phyloP scores from a whole-genome alignment of 1,140 invertebrate genomes.

The Phocides pigmalion region DNA sequence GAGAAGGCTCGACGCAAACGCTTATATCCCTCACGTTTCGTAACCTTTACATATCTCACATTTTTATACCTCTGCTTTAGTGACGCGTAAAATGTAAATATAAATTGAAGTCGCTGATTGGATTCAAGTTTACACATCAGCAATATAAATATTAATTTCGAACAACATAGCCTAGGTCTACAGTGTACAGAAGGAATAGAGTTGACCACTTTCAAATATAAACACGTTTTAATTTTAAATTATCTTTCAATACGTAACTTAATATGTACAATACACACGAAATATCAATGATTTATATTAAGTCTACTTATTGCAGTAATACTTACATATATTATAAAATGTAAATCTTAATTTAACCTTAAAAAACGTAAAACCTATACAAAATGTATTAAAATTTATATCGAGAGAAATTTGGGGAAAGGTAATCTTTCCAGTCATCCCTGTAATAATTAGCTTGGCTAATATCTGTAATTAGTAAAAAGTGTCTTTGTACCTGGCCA shows the following conservation, averaged over 20 bases:
- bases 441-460: constrained; percentile 50
- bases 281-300: no score
- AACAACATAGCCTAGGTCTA: not conserved
- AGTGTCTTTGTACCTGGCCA: constrained; percentile 43
- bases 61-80: constrained; percentile 17
- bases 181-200: no score
- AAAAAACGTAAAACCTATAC: no score
- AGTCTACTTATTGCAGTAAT: no score
- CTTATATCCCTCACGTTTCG: constrained; percentile 40
- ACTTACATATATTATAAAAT: no score
- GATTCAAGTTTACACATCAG: not conserved
- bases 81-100: not conserved
- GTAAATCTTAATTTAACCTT: no score
- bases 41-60: constrained; percentile 58
- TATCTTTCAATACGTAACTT: no score
- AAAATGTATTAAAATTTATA: not conserved
- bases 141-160: not conserved
- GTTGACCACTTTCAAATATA: not conserved
- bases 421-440: constrained; percentile 36
- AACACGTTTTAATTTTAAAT: no score
- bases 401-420: not conserved
- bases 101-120: not conserved
- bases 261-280: no score
- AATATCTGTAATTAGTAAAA: no score
- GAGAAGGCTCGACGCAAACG: constrained; percentile 56